These are phyloP conservation scores for Periparus ater DNA, from an alignment of 2,797 vertebrate genomes.

Conservation along the genomic window DNA sequence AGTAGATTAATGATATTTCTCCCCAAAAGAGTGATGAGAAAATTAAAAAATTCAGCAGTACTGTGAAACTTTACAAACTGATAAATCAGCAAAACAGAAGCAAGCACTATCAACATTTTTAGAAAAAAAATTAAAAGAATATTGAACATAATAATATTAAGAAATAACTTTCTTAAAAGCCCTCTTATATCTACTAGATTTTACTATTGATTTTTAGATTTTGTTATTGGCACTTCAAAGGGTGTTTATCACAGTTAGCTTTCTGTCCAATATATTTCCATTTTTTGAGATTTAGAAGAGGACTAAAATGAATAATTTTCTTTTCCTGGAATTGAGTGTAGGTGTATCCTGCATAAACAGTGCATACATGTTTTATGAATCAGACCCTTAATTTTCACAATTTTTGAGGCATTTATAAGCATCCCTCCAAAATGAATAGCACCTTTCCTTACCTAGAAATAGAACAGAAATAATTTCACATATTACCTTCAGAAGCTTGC, in stretches of 20 bases:
- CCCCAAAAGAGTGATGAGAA: neutral
- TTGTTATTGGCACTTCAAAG: conserved; percentile 18
- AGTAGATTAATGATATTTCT: neutral
- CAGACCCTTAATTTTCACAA: conserved; percentile 44
- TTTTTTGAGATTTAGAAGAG: neutral
- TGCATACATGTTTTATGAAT: conserved; percentile 46
- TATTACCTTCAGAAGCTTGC: neutral
- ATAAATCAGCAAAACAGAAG: conserved; percentile 10
- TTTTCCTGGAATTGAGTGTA: conserved; percentile 9
- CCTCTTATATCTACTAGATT: neutral
- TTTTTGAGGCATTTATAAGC: conserved; percentile 11
- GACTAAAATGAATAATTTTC: neutral
- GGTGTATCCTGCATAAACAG: conserved; percentile 11
- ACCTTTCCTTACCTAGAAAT: conserved; percentile 1
- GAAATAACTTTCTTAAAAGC: neutral
- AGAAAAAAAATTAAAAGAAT: neutral
- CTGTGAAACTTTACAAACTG: neutral
- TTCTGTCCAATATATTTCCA: conserved; percentile 4
- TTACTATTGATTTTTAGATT: neutral
- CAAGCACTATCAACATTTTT: neutral
- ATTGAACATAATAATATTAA: neutral
- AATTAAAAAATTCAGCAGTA: neutral
- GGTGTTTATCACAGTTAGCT: conserved; percentile 3
- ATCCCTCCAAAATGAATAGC: neutral
- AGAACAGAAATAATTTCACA: conserved; percentile 5